These are phyloP conservation scores for Bothrops jararaca DNA, from an alignment of 2,113 vertebrate species.

Conservation along the genomic window DNA sequence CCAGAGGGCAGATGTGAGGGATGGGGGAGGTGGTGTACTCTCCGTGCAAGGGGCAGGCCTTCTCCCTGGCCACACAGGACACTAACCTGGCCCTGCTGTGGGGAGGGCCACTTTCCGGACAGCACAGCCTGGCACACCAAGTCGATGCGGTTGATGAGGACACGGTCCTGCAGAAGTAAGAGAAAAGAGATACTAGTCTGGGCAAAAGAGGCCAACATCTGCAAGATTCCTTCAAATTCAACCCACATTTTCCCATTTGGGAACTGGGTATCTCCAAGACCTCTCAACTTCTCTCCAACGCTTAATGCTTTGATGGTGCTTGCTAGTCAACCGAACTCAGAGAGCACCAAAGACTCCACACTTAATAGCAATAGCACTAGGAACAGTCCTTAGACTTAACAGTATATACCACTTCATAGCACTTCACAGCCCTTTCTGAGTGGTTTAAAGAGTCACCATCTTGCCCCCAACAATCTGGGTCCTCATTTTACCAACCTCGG, in stretches of 20 bases:
- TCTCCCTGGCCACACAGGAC: slow-evolving; percentile 49
- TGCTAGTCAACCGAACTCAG: not conserved
- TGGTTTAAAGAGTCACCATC: not conserved
- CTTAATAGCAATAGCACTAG: not conserved
- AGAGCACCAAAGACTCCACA: not conserved
- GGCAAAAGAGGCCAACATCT: too few relatives aligned
- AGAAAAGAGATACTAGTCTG: not conserved
- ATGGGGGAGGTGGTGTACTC: slow-evolving; percentile 68
- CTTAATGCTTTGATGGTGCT: not conserved
- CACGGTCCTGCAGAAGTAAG: slow-evolving; percentile 74
- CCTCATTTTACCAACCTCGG: not conserved
- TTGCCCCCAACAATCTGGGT: not conserved
- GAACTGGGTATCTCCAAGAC: not conserved
- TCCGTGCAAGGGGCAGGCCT: slow-evolving; percentile 57
- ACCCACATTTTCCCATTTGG: too few relatives aligned
- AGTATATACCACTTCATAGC: too few relatives aligned
- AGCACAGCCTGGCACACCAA: slow-evolving; percentile 81
- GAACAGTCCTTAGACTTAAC: too few relatives aligned
- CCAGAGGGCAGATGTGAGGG: slow-evolving; percentile 56
- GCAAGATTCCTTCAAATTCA: not conserved
- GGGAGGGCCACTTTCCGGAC: slow-evolving; percentile 83
- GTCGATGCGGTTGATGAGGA: slow-evolving; percentile 87
- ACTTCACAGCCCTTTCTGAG: not conserved
- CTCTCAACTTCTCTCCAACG: not conserved
- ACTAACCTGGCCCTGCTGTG: slow-evolving; percentile 66